Percentiles rank a stretch among this genome's conserved stretches.
Conservation (phyloP, 2,888 invertebrate genomes). For the Perithous albicinctus region DNA sequence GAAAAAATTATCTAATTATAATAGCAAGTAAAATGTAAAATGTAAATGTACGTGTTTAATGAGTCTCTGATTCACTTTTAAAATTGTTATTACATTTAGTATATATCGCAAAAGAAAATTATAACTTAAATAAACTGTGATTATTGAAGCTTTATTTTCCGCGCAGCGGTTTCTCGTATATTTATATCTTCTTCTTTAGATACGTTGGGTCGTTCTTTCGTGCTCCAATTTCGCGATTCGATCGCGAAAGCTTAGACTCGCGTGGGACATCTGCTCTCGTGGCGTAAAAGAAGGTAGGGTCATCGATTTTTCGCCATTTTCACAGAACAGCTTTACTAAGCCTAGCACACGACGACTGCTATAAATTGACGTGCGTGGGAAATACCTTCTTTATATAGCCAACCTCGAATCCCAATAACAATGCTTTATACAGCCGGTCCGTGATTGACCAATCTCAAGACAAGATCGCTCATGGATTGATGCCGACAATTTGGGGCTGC, state of each 20-base stretch:
- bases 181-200: background rate
- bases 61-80: too few species aligned
- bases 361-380: constrained; percentile 32
- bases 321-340: background rate
- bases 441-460: constrained; percentile 63
- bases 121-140: background rate
- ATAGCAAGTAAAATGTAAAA: too few species aligned
- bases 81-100: too few species aligned
- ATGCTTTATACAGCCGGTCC: constrained; percentile 31
- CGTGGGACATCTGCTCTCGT: background rate
- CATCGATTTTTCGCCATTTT: constrained; percentile 43
- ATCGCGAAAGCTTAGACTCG: constrained; percentile 16
- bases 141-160: background rate
- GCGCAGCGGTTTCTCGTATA: background rate
- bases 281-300: constrained; percentile 5
- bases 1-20: too few species aligned
- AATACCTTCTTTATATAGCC: constrained; percentile 39
- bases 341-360: background rate
- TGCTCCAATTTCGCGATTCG: constrained; percentile 10
- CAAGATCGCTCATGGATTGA: constrained; percentile 52
- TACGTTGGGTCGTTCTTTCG: background rate
- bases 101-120: background rate
- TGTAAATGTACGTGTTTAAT: too few species aligned
- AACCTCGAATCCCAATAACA: constrained; percentile 3
- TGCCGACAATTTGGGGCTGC: constrained; percentile 46